Percentiles rank a stretch among this genome's conserved stretches.
These are phyloP conservation scores for Anniella stebbinsi DNA, from an alignment of 2,797 vertebrate species.

Conservation along the genomic window DNA sequence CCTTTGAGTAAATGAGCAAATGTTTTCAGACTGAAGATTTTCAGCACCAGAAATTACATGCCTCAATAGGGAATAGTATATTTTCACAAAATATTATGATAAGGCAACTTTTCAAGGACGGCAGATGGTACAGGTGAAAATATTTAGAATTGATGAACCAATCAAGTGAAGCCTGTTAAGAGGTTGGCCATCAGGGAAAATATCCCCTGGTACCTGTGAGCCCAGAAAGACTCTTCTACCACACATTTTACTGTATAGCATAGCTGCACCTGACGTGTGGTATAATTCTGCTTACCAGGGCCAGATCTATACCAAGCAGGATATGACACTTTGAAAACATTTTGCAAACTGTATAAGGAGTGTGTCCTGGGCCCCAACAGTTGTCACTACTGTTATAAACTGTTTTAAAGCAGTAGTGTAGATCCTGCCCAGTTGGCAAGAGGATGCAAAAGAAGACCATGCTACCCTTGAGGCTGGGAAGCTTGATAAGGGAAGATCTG, in stretches of 20 bases:
- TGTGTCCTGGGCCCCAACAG: too few relatives aligned
- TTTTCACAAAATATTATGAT: neutral
- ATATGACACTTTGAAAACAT: too few relatives aligned
- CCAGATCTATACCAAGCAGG: too few relatives aligned
- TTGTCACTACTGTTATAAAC: too few relatives aligned
- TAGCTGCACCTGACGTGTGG: neutral
- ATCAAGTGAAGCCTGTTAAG: neutral
- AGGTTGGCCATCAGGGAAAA: neutral
- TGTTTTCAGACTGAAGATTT: neutral
- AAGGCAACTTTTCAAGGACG: neutral
- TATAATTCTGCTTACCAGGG: neutral
- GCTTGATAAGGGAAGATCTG: neutral
- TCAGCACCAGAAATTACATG: neutral
- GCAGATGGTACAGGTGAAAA: too few relatives aligned
- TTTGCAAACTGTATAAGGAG: too few relatives aligned
- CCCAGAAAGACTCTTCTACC: neutral
- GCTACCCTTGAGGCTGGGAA: neutral
- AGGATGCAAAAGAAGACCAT: neutral
- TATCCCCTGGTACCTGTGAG: neutral
- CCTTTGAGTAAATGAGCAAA: conserved; percentile 30
- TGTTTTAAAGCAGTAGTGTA: too few relatives aligned
- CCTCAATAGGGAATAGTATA: neutral
- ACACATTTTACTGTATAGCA: neutral
- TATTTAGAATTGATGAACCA: neutral
- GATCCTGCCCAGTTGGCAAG: neutral